Conservation (phyloP, 2,888 invertebrate genomes). For the Aproaerema taeniolella region DNA sequence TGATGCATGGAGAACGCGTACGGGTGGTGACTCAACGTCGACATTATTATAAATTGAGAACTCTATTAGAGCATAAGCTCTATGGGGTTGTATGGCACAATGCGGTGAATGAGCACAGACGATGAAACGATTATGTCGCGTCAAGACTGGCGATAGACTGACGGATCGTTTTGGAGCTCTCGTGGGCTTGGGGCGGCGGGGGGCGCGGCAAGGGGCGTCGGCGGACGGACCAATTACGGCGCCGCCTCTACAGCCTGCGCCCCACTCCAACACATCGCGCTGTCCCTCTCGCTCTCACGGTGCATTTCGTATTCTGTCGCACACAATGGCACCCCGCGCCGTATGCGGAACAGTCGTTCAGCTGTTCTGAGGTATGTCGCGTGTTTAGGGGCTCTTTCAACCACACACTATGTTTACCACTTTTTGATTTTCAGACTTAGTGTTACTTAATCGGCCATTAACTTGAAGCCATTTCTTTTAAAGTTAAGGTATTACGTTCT, state of each 20-base stretch:
- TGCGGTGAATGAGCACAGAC: conserved; percentile 53
- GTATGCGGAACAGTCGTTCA: conserved; percentile 53
- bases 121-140: conserved; percentile 60
- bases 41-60: conserved; percentile 46
- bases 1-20: conserved; percentile 74
- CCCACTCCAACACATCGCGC: conserved; percentile 42
- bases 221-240: conserved; percentile 45
- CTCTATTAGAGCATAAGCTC: conserved; percentile 53
- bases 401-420: not conserved
- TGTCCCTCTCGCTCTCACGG: conserved; percentile 38
- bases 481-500: not conserved
- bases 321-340: conserved; percentile 43
- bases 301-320: conserved; percentile 21
- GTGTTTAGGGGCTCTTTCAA: conserved; percentile 29
- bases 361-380: conserved; percentile 61
- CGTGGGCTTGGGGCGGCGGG: conserved; percentile 48
- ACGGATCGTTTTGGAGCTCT: conserved; percentile 41
- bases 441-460: no score
- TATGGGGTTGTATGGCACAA: conserved; percentile 57
- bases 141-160: conserved; percentile 69
- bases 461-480: no score
- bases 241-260: conserved; percentile 51
- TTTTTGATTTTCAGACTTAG: not conserved
- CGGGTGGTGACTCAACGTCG: conserved; percentile 71
- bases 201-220: conserved; percentile 60